Evolutionary conservation across 2,797 vertebrate species (phyloP), one percentile per base, ranked within the genome.

Genomic region (Remorina albescens): DNA sequence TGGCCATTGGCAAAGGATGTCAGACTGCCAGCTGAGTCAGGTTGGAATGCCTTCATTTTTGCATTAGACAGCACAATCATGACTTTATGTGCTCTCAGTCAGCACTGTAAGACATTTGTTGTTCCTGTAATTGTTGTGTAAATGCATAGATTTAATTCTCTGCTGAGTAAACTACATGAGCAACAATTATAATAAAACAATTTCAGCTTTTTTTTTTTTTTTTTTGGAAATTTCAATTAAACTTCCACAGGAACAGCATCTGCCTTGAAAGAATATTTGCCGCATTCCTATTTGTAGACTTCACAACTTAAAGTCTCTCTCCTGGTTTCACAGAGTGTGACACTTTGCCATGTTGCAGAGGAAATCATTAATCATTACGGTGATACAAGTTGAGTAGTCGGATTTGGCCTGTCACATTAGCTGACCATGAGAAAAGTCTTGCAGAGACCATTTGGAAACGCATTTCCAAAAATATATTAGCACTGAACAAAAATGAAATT

Each of bases 11-110:
- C n/a, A 47, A 39, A 51, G 8, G 2, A 37, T 1, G 41, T 36
- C 51, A 50, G 30, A 19, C 30, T 53, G 37, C 50, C 53, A 50
- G 46, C 56, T 49, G 39, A 25, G 26, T 49, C 51, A 37, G 37
- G 25, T 10, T 50, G 30, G 57, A 56, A 54, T 6, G 23, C 18
- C 34, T 46, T 47, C 44, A 25, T 37, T 59, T n/a, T 54, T n/a
- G 21, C 23, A 54, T 60, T 56, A 30, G 23, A 50, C 54, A 56
- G 37, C 37, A 11, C 49, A 59, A n/a, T 9, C 50, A 25, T 15
- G 6, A 61, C 30, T 30, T 54, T 34, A 36, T 32, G 25, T 41
- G 56, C 8, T 25, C 6, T 10, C 64, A n/a, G 54, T 23, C 6
- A 28, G 37, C 23, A 13, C 21, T 13, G n/a, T 23, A 18, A 26